A percentile compares a stretch with the other conserved stretches of the same genome.
phyloP scores from a whole-genome alignment of 1,140 invertebrate species.

The Sminthurides bifidus region DNA sequence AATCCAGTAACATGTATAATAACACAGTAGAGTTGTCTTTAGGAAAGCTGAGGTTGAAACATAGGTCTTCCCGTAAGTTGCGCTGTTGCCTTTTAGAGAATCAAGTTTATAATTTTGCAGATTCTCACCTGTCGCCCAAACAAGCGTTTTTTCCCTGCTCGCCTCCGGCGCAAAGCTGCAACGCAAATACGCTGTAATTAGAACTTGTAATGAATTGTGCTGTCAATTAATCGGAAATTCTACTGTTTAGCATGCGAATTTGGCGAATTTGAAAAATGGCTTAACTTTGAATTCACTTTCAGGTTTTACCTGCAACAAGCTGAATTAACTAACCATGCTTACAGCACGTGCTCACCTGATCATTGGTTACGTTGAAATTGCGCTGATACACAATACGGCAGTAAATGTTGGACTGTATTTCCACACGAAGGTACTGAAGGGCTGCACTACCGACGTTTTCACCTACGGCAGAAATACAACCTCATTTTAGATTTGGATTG shows the following conservation, averaged over 20 bases:
- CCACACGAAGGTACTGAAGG: neutral
- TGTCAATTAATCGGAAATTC: neutral
- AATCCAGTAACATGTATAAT: too few species aligned
- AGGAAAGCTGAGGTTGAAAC: too few species aligned
- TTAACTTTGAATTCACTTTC: neutral
- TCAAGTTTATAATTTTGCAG: too few species aligned
- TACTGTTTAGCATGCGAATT: neutral
- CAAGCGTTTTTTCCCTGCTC: slow-evolving; percentile 15
- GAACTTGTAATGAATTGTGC: neutral
- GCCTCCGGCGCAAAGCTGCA: slow-evolving; percentile 27
- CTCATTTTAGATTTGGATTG: neutral
- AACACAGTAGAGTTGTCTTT: too few species aligned
- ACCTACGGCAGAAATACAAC: neutral
- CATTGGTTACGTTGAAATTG: neutral
- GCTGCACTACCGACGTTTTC: neutral
- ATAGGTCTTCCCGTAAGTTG: too few species aligned
- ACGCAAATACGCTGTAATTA: neutral
- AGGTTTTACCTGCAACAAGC: neutral
- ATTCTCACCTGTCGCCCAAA: slow-evolving; percentile 14
- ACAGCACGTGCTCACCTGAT: neutral
- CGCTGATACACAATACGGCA: neutral
- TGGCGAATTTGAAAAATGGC: neutral
- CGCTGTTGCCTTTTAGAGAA: too few species aligned
- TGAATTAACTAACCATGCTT: slow-evolving; percentile 3
- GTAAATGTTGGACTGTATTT: neutral